A percentile compares a stretch with the other conserved stretches of the same genome.
Evolutionary conservation across 1,140 invertebrate species (phyloP).

Genomic region (Drosophila orena): DNA sequence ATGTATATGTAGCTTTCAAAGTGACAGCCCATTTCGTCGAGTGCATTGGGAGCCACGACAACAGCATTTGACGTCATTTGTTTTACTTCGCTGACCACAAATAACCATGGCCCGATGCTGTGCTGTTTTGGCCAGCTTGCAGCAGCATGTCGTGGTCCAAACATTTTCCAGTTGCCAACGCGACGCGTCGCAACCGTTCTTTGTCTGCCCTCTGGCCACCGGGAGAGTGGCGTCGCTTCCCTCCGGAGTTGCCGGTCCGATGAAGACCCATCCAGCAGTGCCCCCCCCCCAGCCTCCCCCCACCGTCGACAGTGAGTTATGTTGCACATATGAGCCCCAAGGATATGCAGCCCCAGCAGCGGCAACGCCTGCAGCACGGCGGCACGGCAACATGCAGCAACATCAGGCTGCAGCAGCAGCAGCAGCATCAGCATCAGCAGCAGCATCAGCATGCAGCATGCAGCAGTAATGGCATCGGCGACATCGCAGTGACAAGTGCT

Average conservation of each 20-base stretch:
- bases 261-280: conserved; percentile 23
- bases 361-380: background rate
- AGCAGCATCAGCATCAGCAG: background rate
- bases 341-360: conserved; percentile 50
- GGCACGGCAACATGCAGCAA: conserved; percentile 7
- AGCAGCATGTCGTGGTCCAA: conserved; percentile 24
- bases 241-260: conserved; percentile 21
- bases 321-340: conserved; percentile 61
- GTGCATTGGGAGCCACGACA: conserved; percentile 26
- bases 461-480: conserved; percentile 30
- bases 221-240: background rate
- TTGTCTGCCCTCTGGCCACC: background rate
- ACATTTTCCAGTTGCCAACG: conserved; percentile 27
- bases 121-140: conserved; percentile 36
- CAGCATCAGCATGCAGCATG: conserved; percentile 16
- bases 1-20: too few species aligned
- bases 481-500: conserved; percentile 26
- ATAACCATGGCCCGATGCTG: conserved; percentile 69
- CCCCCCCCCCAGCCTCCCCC: background rate
- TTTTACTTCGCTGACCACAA: conserved; percentile 78
- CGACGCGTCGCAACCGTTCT: background rate
- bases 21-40: background rate
- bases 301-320: conserved; percentile 68
- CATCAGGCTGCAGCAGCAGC: conserved; percentile 5
- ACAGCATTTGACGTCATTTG: conserved; percentile 72